Conservation (phyloP, 2,113 vertebrate genomes). For the Lonchura striata region DNA sequence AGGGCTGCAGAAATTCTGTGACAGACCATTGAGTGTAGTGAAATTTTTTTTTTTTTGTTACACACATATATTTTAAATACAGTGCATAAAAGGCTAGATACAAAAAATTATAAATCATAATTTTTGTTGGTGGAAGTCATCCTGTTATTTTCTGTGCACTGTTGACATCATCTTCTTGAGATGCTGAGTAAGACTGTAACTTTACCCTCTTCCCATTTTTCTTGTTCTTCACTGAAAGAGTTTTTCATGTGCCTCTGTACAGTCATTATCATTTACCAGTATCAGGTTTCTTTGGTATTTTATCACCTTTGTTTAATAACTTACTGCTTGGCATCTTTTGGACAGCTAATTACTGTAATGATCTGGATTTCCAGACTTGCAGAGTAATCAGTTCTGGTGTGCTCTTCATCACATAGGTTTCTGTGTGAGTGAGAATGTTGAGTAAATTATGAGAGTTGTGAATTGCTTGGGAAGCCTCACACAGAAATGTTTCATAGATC, state of each 20-base stretch:
- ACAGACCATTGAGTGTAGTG: not conserved
- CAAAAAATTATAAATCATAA: not conserved
- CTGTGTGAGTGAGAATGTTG: not conserved
- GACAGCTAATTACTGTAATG: not conserved
- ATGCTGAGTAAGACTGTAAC: not conserved
- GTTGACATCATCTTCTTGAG: not conserved
- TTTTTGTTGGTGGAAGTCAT: not conserved
- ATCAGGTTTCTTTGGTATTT: not conserved
- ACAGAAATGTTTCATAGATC: not conserved
- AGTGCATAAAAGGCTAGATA: not conserved
- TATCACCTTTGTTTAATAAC: not conserved
- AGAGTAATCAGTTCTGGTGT: not conserved
- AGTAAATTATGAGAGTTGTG: not conserved
- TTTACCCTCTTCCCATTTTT: not conserved
- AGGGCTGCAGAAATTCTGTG: not conserved
- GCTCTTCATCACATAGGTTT: fast-evolving
- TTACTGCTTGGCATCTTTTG: not conserved
- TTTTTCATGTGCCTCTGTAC: not conserved
- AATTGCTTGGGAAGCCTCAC: not conserved
- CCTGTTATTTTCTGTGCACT: not conserved
- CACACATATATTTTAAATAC: not conserved
- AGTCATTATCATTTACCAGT: not conserved
- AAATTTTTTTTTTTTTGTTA: not conserved
- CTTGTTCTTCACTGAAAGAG: not conserved
- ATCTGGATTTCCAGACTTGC: not conserved